Base-by-base conservation (phyloP, 2,888 invertebrate genomes). In the Horisme vitalbata region DNA sequence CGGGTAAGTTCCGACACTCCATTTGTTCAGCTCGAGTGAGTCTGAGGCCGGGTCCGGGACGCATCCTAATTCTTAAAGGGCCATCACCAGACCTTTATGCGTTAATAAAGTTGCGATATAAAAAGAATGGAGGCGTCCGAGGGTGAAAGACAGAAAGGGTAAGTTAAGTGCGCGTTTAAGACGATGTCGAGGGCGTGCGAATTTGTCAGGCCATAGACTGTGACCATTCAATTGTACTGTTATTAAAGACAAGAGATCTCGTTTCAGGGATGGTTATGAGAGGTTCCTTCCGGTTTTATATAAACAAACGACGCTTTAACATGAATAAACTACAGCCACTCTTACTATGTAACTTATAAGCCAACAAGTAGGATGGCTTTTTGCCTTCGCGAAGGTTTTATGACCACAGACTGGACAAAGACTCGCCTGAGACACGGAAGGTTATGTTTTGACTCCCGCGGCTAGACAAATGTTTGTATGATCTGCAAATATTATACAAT, bases 61-160 rank as follows among this genome's bases (percentile, higher is more conserved):
- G 85, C 81, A 81, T 87, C 85, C 86, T 87, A 87, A 88, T 87
- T 87, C 88, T 86, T 87, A 83, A 86, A 82, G 85, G 87, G 81
- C 87, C 86, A 89, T 89, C 88, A 82, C 71, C 70, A 85, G 86
- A 85, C 88, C 88, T 89, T 89, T 89, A 89, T 88, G 79, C 88
- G 89, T 88, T 89, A 89, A 89, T 89, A 89, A 89, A 89, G 87
- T 87, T 87, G 86, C 84, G 82, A 88, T 88, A 88, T 89, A 88
- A 89, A 87, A 89, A 88, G 87, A 86, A 86, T 74, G 73, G 69
- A 85, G 79, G 84, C 87, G 87, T 85, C 87, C 86, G 76, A 88
- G 89, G 89, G 87, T 85, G 83, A 79, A 83, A 83, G 71, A 71
- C 75, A 75, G 67, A 77, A 83, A 84, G 88, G 88, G 87, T 87